A percentile compares a stretch with the other conserved stretches of the same genome.
Evolutionary conservation across 1,140 invertebrate species (phyloP).

Genomic region (Periplaneta americana): DNA sequence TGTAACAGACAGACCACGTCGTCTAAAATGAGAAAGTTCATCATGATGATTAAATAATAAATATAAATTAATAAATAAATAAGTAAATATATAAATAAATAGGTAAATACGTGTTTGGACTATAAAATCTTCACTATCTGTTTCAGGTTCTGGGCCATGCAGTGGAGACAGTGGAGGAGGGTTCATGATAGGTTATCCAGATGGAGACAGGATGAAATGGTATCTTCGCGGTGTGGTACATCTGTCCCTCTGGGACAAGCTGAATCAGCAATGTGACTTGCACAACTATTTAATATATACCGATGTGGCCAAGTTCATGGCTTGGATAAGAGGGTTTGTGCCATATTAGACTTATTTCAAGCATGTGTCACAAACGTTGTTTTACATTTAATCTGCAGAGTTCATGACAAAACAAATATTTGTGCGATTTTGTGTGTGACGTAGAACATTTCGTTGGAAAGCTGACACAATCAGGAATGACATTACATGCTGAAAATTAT

Average conservation of each 20-base stretch:
- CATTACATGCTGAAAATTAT: no score
- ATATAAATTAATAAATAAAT: neutral
- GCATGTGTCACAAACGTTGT: no score
- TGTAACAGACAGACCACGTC: neutral
- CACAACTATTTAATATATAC: conserved; percentile 48
- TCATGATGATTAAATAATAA: neutral
- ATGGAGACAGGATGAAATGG: conserved; percentile 34
- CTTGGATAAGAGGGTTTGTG: conserved; percentile 33
- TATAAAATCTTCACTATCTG: neutral
- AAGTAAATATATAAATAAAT: neutral
- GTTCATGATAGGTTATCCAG: conserved; percentile 36
- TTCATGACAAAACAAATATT: no score
- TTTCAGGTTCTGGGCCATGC: conserved; percentile 40
- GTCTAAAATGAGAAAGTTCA: neutral
- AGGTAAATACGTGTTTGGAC: neutral
- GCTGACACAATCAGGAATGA: no score
- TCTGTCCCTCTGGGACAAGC: conserved; percentile 39
- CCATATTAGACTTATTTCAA: no score
- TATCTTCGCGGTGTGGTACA: conserved; percentile 49
- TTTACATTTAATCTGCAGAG: no score
- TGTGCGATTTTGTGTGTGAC: no score
- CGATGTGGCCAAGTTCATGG: conserved; percentile 46
- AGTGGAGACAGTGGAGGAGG: conserved; percentile 53
- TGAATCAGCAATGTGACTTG: conserved; percentile 39
- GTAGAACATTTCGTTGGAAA: no score